Conservation (phyloP, 2,797 vertebrate species). For the Podarcis siculus region DNA sequence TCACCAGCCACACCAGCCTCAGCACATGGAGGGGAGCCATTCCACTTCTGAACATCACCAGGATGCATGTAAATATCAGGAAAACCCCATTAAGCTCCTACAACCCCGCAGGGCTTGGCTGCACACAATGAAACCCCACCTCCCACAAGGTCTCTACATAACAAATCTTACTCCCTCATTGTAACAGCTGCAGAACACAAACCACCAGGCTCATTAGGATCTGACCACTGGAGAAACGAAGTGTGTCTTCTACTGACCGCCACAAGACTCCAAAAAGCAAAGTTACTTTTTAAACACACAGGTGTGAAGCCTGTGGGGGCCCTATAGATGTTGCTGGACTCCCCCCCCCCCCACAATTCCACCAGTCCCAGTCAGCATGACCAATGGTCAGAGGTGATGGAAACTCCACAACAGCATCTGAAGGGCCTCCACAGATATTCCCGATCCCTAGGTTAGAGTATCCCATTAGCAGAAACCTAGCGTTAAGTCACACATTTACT, state of each 20-base stretch:
- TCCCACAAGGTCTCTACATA: background rate
- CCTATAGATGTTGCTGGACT: no score
- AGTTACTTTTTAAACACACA: background rate
- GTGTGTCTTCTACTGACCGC: background rate
- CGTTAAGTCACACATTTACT: background rate
- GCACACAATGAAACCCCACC: background rate
- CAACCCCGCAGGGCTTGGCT: background rate
- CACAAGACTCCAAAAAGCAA: background rate
- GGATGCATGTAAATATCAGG: background rate
- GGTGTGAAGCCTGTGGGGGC: no score
- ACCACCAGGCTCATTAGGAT: background rate
- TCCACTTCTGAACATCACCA: background rate
- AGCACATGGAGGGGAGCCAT: background rate
- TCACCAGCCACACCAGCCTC: no score
- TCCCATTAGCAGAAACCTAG: no score
- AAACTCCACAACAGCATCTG: no score
- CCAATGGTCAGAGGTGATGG: no score
- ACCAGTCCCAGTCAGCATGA: no score
- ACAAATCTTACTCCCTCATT: background rate
- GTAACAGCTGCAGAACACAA: background rate
- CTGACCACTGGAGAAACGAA: background rate
- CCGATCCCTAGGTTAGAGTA: no score
- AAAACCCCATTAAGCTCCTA: background rate
- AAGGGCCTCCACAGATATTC: no score
- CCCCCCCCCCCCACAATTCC: no score